Evolutionary conservation across 1,140 invertebrate genomes (phyloP).

Genomic region (Hyles vespertilio): DNA sequence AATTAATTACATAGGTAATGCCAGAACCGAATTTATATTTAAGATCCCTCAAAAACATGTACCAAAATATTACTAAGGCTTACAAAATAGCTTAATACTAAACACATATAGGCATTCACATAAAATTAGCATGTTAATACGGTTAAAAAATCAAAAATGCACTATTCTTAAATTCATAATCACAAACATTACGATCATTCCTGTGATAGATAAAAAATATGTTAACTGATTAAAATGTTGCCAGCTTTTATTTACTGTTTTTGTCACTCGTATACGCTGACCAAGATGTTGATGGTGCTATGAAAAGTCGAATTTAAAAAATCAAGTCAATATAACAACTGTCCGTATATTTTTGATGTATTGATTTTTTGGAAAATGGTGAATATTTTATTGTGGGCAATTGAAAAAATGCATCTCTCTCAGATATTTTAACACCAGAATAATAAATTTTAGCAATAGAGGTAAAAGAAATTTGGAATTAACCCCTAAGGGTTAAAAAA

Average conservation of each 20-base stretch:
- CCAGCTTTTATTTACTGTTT: slow-evolving; percentile 15
- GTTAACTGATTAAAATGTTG: slow-evolving; percentile 53
- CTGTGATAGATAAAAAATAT: slow-evolving; percentile 34
- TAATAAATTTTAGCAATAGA: neutral
- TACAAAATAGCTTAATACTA: slow-evolving; percentile 20
- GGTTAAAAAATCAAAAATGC: slow-evolving; percentile 73
- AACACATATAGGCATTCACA: slow-evolving; percentile 49
- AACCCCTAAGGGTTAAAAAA: no score
- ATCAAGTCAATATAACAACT: slow-evolving; percentile 15
- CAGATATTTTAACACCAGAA: neutral
- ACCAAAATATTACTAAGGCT: slow-evolving; percentile 33
- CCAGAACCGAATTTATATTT: no score
- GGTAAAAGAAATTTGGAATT: no score
- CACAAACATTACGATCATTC: slow-evolving; percentile 39
- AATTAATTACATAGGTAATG: no score
- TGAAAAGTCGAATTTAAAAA: slow-evolving; percentile 19
- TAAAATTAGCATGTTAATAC: slow-evolving; percentile 67
- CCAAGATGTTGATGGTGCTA: neutral
- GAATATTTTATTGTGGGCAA: slow-evolving; percentile 11
- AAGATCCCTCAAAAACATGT: slow-evolving; percentile 33
- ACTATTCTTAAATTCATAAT: slow-evolving; percentile 41
- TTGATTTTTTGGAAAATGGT: slow-evolving; percentile 10
- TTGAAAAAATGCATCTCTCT: slow-evolving; percentile 3
- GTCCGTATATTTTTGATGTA: slow-evolving; percentile 15
- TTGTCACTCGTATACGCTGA: no score